Percentiles rank a stretch among this genome's conserved stretches.
phyloP scores from a whole-genome alignment of 2,797 vertebrate genomes.

The Odontamblyopus rebecca region DNA sequence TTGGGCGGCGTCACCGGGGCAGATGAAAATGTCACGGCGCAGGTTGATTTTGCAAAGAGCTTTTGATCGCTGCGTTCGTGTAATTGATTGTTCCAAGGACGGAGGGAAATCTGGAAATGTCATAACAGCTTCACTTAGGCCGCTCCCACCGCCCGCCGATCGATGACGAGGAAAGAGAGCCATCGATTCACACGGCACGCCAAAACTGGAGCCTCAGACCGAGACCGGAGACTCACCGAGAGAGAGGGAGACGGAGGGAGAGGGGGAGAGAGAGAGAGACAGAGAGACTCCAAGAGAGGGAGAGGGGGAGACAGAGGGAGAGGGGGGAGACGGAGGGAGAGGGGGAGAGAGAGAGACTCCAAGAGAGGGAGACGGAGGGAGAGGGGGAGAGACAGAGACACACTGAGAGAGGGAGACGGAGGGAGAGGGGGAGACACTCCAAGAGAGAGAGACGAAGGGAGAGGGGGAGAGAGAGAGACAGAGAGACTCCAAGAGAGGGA shows the following conservation, averaged over 20 bases:
- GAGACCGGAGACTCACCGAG: constrained; percentile 42
- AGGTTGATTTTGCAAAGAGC: constrained; percentile 87
- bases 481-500: too few relatives aligned
- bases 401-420: too few relatives aligned
- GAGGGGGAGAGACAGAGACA: too few relatives aligned
- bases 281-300: too few relatives aligned
- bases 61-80: constrained; percentile 85
- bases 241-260: not conserved
- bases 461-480: too few relatives aligned
- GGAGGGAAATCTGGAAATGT: constrained; percentile 88
- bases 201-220: constrained; percentile 84
- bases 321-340: not conserved
- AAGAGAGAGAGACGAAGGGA: too few relatives aligned
- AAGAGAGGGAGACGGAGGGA: too few relatives aligned
- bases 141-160: constrained; percentile 82
- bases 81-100: constrained; percentile 89
- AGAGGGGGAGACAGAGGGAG: not conserved
- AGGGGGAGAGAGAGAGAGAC: too few relatives aligned
- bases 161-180: constrained; percentile 86
- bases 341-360: not conserved
- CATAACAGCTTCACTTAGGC: constrained; percentile 86
- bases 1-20: constrained; percentile 80
- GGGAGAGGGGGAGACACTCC: not conserved
- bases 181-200: constrained; percentile 80
- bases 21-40: constrained; percentile 87